Evolutionary conservation across 2,797 vertebrate genomes (phyloP).

Genomic region (Percopsis omiscomaycus): DNA sequence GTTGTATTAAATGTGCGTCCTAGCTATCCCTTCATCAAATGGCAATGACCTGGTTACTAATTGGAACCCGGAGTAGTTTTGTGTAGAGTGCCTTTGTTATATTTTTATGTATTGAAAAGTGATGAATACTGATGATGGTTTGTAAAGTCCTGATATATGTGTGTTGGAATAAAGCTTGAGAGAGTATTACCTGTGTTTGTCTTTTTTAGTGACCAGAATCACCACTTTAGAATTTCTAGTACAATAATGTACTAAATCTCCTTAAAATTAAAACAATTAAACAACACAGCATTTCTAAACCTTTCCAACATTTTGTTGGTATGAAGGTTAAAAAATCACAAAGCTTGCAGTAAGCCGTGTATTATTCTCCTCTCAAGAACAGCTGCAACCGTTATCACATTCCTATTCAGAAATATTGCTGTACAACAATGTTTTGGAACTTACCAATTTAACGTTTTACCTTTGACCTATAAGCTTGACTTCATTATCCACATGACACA

Average conservation of each 20-base stretch:
- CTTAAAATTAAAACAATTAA: background rate
- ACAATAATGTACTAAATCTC: no score
- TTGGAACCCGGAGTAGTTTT: slow-evolving; percentile 61
- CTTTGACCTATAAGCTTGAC: background rate
- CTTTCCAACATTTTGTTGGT: background rate
- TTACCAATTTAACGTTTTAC: background rate
- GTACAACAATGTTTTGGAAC: background rate
- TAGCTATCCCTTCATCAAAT: slow-evolving; percentile 35
- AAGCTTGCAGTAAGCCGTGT: no score
- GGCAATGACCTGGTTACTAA: slow-evolving; percentile 10
- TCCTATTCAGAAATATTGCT: slow-evolving; percentile 2
- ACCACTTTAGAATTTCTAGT: no score
- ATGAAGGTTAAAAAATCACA: no score
- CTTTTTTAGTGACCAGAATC: background rate
- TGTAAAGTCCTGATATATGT: slow-evolving; percentile 56
- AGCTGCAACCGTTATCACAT: slow-evolving; percentile 35
- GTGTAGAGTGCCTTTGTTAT: slow-evolving; percentile 64
- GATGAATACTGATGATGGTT: slow-evolving; percentile 41
- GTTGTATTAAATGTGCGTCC: slow-evolving; percentile 32
- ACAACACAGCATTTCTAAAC: background rate
- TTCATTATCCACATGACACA: slow-evolving; percentile 18
- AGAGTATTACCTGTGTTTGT: slow-evolving; percentile 26
- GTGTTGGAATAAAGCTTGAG: slow-evolving; percentile 72
- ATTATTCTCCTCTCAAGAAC: background rate
- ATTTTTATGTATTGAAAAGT: slow-evolving; percentile 68